These are phyloP conservation scores for Chiloscyllium punctatum DNA, from an alignment of 2,797 vertebrate genomes.

Conservation along the genomic window DNA sequence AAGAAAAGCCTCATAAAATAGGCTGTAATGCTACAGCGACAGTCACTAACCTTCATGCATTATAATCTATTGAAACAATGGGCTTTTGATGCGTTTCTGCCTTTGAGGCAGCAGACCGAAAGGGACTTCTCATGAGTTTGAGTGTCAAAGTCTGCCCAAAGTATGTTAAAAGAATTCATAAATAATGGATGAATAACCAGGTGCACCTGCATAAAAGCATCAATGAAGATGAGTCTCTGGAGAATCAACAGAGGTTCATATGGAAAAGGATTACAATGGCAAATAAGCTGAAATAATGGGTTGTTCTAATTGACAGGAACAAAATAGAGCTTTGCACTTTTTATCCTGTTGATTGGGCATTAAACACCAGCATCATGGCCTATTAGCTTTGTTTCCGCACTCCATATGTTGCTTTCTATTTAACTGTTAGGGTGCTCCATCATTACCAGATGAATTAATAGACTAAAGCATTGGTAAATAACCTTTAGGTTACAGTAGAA, in stretches of 20 bases:
- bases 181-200: neutral
- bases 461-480: neutral
- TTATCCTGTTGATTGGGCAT: neutral
- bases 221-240: neutral
- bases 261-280: neutral
- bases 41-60: neutral
- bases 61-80: neutral
- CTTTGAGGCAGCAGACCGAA: neutral
- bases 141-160: neutral
- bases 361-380: neutral
- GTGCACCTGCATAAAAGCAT: neutral
- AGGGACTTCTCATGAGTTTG: neutral
- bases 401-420: neutral
- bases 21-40: neutral
- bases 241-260: neutral
- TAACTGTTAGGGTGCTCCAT: neutral
- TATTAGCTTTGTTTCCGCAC: neutral
- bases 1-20: neutral
- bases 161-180: neutral
- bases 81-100: neutral
- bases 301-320: neutral
- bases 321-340: neutral
- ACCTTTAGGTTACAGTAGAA: neutral
- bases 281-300: neutral
- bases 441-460: neutral